Percentiles rank a stretch among this genome's conserved stretches.
These are phyloP conservation scores for Cosmopolites sordidus DNA, from an alignment of 2,888 invertebrate species.

Conservation along the genomic window DNA sequence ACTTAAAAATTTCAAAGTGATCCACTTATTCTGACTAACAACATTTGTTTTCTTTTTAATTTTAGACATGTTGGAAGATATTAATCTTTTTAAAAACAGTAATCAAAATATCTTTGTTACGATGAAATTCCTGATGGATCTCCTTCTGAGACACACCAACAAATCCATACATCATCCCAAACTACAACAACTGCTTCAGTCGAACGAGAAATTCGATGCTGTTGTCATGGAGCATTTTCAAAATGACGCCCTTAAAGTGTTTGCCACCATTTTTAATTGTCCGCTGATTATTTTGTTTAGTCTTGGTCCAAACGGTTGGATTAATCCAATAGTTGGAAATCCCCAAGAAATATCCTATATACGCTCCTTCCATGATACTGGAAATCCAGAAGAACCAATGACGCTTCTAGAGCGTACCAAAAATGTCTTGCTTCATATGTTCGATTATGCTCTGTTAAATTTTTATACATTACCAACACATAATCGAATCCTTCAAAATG, in stretches of 20 bases:
- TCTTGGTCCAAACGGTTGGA: constrained; percentile 46
- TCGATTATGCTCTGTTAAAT: constrained; percentile 26
- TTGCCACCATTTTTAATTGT: constrained; percentile 43
- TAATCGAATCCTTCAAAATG: constrained; percentile 31
- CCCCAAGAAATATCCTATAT: not conserved
- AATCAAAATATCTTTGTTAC: no score
- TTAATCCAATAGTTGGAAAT: not conserved
- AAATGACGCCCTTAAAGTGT: constrained; percentile 49
- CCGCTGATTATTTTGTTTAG: constrained; percentile 47
- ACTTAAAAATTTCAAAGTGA: no score
- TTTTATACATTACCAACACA: constrained; percentile 30
- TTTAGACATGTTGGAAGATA: no score
- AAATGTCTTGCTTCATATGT: constrained; percentile 47
- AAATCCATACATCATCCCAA: constrained; percentile 24
- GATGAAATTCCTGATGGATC: no score
- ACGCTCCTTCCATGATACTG: not conserved
- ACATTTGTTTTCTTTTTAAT: no score
- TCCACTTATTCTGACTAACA: no score
- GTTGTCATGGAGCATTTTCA: constrained; percentile 51
- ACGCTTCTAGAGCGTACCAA: constrained; percentile 53
- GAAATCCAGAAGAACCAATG: not conserved
- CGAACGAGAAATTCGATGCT: constrained; percentile 44
- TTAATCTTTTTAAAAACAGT: no score
- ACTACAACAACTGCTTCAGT: constrained; percentile 37
- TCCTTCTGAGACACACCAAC: no score